phyloP scores from a whole-genome alignment of 30 jellyfish, hydroid and myxozoan species.

The Rhopilema esculentum region DNA sequence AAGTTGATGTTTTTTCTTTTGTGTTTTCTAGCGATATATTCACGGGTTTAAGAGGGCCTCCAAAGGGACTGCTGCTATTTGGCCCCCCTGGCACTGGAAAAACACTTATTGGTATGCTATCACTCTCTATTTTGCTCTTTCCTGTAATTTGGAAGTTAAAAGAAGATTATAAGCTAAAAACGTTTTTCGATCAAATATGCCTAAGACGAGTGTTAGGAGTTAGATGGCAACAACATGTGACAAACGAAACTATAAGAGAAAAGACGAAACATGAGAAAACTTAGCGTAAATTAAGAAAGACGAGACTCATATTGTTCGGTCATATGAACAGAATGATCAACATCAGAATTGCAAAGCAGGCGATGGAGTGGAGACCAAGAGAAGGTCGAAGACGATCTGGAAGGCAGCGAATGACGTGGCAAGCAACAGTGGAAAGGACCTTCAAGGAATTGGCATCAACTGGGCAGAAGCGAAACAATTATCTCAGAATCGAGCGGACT shows the following conservation, averaged over 20 bases:
- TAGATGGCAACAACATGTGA: background rate
- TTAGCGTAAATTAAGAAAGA: background rate
- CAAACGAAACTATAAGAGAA: background rate
- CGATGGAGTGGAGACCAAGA: background rate
- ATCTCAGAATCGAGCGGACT: background rate
- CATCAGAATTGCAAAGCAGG: background rate
- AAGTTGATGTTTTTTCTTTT: background rate
- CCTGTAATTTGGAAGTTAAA: too few relatives aligned
- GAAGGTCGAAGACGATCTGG: background rate
- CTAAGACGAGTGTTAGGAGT: background rate
- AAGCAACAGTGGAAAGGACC: background rate
- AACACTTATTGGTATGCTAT: slow-evolving; percentile 87
- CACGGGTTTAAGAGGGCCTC: slow-evolving; percentile 98
- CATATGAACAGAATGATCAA: background rate
- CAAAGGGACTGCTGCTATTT: slow-evolving; percentile 93
- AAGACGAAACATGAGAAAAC: background rate
- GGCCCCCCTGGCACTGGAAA: slow-evolving; percentile 99
- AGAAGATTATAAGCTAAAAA: too few relatives aligned
- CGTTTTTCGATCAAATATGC: background rate
- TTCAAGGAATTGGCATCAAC: background rate
- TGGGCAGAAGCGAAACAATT: background rate
- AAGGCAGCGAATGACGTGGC: background rate
- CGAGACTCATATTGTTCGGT: background rate
- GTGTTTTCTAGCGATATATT: slow-evolving; percentile 81
- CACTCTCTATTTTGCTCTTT: background rate